Evolutionary conservation across 1,140 invertebrate species (phyloP), one percentile per base, ranked within the genome.

Genomic region (Chymomyza costata): DNA sequence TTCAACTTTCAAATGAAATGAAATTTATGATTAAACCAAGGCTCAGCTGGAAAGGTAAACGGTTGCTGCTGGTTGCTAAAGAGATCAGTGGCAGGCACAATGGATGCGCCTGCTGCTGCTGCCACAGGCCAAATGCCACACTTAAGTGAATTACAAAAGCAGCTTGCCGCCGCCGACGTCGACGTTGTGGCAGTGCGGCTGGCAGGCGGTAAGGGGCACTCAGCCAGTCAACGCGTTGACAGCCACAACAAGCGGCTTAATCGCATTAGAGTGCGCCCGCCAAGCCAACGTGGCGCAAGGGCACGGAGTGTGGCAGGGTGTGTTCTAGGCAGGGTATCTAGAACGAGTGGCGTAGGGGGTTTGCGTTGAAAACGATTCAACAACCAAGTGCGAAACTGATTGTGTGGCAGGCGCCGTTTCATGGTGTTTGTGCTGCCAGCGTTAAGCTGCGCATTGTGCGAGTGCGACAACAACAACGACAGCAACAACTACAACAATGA

Each of bases 81-180:
- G 62, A 78, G 71, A 73, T 73, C 64, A 55, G 58, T 30, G 47
- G 31, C 35, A 19, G 43, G 28, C 39, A 32, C 18, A 11, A 62
- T 48, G 61, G 49, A n/a, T 43, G 50, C 28, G 34, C 37, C 47
- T 46, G n/a, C n/a, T n/a, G n/a, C n/a, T n/a, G n/a, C n/a, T 80
- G 80, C 73, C 74, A 58, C 67, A 73, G 67, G 67, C 73, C 73
- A 80, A 80, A 66, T 80, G 73, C 55, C 73, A 80, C 73, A 80
- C 73, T 80, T 80, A 80, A 80, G 73, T 80, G 73, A 80, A 80
- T 80, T 80, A 80, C 73, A 80, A 80, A 80, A 78, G 73, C 63
- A 65, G 65, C 64, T 56, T 44, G 55, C 45, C 30, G 45, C 28
- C 35, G 18, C 51, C 15, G 46, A 19, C 15, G n/a, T 30, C 7